A percentile compares a stretch with the other conserved stretches of the same genome.
Evolutionary conservation across 2,113 vertebrate genomes (phyloP).

Genomic region (Petrocephalus zakoni): DNA sequence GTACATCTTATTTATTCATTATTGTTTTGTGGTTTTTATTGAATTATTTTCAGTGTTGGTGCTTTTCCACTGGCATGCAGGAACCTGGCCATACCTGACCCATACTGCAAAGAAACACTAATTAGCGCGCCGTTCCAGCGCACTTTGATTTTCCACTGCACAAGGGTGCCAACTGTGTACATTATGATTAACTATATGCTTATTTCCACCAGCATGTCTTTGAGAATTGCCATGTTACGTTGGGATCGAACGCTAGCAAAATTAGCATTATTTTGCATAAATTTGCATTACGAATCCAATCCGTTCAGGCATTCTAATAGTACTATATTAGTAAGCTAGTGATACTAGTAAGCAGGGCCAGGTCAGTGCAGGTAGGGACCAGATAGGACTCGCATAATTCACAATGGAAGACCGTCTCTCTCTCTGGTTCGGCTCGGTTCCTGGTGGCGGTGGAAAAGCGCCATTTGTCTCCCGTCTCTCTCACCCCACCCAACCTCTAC

Average conservation of each 20-base stretch:
- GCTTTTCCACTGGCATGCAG: neutral
- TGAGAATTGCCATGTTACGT: neutral
- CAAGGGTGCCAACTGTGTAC: neutral
- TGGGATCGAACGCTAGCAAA: neutral
- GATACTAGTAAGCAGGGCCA: neutral
- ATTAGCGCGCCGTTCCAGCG: neutral
- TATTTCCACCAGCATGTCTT: neutral
- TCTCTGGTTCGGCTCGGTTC: neutral
- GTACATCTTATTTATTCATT: neutral
- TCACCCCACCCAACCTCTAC: neutral
- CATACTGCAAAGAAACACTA: neutral
- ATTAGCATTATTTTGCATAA: neutral
- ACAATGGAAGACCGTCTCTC: neutral
- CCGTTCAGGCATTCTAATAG: neutral
- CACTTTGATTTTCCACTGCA: neutral
- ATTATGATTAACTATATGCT: neutral
- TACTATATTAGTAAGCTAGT: neutral
- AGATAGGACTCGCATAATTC: neutral
- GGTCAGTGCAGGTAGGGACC: neutral
- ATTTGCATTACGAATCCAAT: neutral
- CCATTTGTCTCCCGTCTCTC: neutral
- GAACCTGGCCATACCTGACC: neutral
- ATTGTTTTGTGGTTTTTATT: neutral
- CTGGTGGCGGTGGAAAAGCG: neutral
- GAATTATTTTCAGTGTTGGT: neutral